Base-by-base conservation (phyloP, 1,140 invertebrate species). In the Eumeta japonica region DNA sequence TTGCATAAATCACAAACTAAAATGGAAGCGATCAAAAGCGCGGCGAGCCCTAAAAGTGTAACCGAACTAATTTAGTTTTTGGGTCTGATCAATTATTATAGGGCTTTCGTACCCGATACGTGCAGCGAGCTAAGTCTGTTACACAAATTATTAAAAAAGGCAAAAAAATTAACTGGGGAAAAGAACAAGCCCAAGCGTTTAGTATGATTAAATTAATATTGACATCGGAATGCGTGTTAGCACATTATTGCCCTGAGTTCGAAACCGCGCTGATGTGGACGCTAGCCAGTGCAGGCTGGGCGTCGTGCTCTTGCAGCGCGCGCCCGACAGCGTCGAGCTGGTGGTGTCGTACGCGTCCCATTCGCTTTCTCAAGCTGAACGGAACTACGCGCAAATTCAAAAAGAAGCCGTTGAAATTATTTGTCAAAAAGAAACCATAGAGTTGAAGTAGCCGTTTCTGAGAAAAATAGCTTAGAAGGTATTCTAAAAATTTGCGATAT, bases 381-480 rank as follows among this genome's bases (percentile, higher is more conserved):
- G 48, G 16, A 74, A 75, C 17, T 77, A 77, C 41, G 62, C 57
- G 10, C 64, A n/a, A n/a, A n/a, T n/a, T n/a, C n/a, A n/a, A n/a
- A n/a, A n/a, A n/a, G n/a, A n/a, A n/a, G n/a, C n/a, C 77, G 45
- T 63, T 78, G n/a, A n/a, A n/a, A n/a, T n/a, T n/a, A n/a, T n/a
- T n/a, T n/a, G n/a, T 2, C 72, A 80, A 37, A 63, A 67, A 39
- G 75, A 81, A 48, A 50, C 72, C 3, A 48, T 78, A 2, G 70
- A n/a, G n/a, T n/a, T n/a, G n/a, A n/a, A n/a, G n/a, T n/a, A n/a
- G n/a, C n/a, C n/a, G n/a, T n/a, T n/a, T n/a, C n/a, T n/a, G n/a
- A n/a, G n/a, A n/a, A n/a, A n/a, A n/a, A n/a, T n/a, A n/a, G n/a
- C n/a, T n/a, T n/a, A n/a, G n/a, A n/a, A n/a, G n/a, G n/a, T n/a